Base-by-base conservation (phyloP, 1,140 invertebrate species). In the Fopius arisanus region DNA sequence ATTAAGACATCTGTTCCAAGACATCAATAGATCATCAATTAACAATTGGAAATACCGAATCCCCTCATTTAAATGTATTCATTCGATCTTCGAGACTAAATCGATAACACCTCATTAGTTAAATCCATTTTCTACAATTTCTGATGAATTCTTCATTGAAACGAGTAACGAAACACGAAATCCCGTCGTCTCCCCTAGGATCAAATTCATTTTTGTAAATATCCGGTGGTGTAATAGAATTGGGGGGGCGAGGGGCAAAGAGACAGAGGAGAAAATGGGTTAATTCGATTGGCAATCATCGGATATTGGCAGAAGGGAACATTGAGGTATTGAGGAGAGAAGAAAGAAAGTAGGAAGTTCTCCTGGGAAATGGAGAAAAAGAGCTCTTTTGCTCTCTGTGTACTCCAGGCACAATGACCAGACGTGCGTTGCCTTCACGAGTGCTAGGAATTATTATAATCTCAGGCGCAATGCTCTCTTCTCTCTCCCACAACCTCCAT, bases 201-300 rank as follows among this genome's bases (percentile, higher is more conserved):
- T 59, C 10, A 26, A 59, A 59, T 59, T 21, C 54, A 59, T 59
- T 59, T 59, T 59, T 26, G 54, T 59, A 59, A 59, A 59, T 59
- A 59, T 59, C 54, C 54, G 54, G 9, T 14, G 5, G 21, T 59
- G 54, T 59, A 59, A 59, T 59, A 59, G 54, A 59, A 59, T 59
- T 59, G 54, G 23, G 19, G 9, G 19, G 9, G 23, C 2, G 23
- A 51, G 19, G 9, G 54, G 54, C 21, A 23, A 26, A 26, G 23
- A 5, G 7, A n/a, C n/a, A 14, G 19, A 3, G 23, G 19, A 21
- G 23, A 21, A 59, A 59, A 59, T 59, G 54, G 54, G 21, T 59
- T 59, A 59, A 59, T 59, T 59, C 54, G 54, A 59, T 59, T 59
- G 54, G 54, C 54, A 59, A 59, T 59, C 54, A 28, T 59, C 10